A percentile compares a stretch with the other conserved stretches of the same genome.
Evolutionary conservation across 2,113 vertebrate genomes (phyloP).

Genomic region (Pipa parva): DNA sequence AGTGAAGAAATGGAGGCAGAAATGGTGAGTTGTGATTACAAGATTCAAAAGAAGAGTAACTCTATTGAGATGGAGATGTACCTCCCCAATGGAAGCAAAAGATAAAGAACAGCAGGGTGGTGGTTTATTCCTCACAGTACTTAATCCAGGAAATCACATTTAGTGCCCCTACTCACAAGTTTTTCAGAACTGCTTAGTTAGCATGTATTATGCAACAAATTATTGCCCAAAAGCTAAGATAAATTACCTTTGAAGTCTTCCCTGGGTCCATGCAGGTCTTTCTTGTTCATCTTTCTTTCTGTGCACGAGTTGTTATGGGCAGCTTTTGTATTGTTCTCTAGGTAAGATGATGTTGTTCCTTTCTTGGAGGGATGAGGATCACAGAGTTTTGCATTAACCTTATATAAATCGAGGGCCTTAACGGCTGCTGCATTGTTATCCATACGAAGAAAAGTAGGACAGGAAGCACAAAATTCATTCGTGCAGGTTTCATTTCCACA

Average conservation of each 20-base stretch:
- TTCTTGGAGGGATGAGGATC: slow-evolving; percentile 94
- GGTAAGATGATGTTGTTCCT: slow-evolving; percentile 88
- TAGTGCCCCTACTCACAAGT: too few relatives aligned
- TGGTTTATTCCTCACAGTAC: too few relatives aligned
- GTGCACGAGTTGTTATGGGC: slow-evolving; percentile 73
- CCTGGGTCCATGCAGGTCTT: slow-evolving; percentile 71
- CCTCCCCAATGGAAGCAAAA: too few relatives aligned
- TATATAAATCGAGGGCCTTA: slow-evolving; percentile 96
- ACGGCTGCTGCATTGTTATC: slow-evolving; percentile 95
- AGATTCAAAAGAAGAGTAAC: too few relatives aligned
- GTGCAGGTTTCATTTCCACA: slow-evolving; percentile 98
- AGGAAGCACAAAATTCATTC: slow-evolving; percentile 97
- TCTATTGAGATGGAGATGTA: too few relatives aligned
- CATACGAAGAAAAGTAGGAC: slow-evolving; percentile 84
- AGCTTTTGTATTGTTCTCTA: slow-evolving; percentile 79
- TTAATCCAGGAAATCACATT: too few relatives aligned
- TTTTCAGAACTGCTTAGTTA: too few relatives aligned
- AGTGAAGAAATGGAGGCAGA: too few relatives aligned
- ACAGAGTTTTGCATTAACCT: slow-evolving; percentile 97
- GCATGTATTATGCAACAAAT: too few relatives aligned
- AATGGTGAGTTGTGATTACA: too few relatives aligned
- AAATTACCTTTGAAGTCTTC: slow-evolving; percentile 87
- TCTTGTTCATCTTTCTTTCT: slow-evolving; percentile 78
- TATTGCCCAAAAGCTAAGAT: too few relatives aligned
- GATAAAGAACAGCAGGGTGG: too few relatives aligned